Base-by-base conservation (phyloP, 2,113 vertebrate genomes). In the Haemorhous mexicanus region DNA sequence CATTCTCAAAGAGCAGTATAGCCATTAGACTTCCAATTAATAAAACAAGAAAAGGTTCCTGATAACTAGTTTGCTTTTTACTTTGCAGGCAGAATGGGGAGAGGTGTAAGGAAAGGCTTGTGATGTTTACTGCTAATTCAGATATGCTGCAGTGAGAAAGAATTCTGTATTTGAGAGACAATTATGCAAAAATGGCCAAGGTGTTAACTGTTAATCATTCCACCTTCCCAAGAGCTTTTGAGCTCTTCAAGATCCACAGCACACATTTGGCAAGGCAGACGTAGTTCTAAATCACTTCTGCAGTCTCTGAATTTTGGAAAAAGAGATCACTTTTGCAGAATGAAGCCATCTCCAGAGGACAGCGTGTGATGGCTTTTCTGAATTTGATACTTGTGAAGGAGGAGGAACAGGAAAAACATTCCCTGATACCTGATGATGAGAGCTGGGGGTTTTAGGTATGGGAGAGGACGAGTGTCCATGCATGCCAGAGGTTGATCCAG, bases 381-480 rank as follows among this genome's bases (percentile, higher is more conserved):
- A 79, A 52, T 49, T 84, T 19, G 13, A 43, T 76, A 4, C 27
- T 82, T 53, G 39, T 46, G 46, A n/a, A 33, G 15, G 24, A 82
- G 56, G 15, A 64, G 41, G 16, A 87, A 8, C 16, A 75, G 58
- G 17, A 43, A 49, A 33, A 82, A 26, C 6, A 43, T 33, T n/a
- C 15, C 21, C 33, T 41, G 5, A 6, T 44, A 17, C 7, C 7
- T 59, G 33, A 28, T 28, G 5, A 7, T 32, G n/a, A 52, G 22
- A 73, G 39, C 15, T 66, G 16, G 27, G 19, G 43, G 28, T 46
- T 84, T 12, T 37, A 33, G 33, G 7, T 53, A 9, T 50, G 37
- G 70, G 44, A 70, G 30, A 67, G 14, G 13, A 24, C 0, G 7
- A 4, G 20, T 32, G 39, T 33, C 37, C 0, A 0, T 62, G 35